Percentiles rank a stretch among this genome's conserved stretches.
These are phyloP conservation scores for Teleogryllus oceanicus DNA, from an alignment of 2,888 invertebrate species.

Conservation along the genomic window DNA sequence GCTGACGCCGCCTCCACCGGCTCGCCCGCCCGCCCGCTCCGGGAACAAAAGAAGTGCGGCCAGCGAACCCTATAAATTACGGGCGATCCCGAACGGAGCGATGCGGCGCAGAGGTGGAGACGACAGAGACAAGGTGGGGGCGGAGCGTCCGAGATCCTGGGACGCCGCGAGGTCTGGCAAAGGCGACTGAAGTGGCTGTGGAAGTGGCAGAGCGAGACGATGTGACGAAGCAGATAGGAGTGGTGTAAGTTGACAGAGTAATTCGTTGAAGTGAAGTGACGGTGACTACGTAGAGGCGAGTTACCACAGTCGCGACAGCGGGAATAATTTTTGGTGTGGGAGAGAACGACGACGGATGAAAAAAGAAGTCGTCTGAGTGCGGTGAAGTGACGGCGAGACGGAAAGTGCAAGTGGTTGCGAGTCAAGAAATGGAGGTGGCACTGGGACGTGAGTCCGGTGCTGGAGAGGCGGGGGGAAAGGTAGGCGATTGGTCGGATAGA, in stretches of 20 bases:
- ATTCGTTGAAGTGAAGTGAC: too few species aligned
- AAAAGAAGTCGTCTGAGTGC: too few species aligned
- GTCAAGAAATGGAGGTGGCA: neutral
- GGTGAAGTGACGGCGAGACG: too few species aligned
- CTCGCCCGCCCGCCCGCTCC: neutral
- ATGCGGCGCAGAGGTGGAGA: neutral
- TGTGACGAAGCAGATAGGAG: neutral
- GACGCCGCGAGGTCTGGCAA: neutral
- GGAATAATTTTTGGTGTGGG: too few species aligned
- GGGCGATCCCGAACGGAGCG: neutral
- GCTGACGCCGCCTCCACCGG: neutral
- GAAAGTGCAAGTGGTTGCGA: too few species aligned
- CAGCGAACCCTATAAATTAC: constrained; percentile 18
- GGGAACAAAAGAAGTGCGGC: neutral
- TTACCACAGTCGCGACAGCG: too few species aligned
- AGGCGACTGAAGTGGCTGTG: neutral
- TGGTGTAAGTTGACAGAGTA: neutral
- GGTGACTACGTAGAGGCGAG: too few species aligned
- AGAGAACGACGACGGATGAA: too few species aligned
- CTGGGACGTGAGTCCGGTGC: neutral
- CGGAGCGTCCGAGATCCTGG: neutral
- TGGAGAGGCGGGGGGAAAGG: neutral
- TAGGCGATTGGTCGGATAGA: neutral
- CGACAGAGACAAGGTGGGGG: neutral
- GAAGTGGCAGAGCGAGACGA: neutral